phyloP scores from a whole-genome alignment of 2,113 vertebrate genomes.

The Platichthys stellatus region DNA sequence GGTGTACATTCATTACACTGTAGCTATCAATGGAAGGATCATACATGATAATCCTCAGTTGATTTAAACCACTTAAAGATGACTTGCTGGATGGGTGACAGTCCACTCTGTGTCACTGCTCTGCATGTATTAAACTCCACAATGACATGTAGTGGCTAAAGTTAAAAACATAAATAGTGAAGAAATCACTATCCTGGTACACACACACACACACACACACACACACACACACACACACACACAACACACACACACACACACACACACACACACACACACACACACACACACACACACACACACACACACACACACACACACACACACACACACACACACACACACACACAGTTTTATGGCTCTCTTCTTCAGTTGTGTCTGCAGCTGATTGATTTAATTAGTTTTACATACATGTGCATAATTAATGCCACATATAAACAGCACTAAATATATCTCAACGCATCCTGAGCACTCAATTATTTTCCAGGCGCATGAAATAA shows the following conservation, averaged over 20 bases:
- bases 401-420: constrained; percentile 67
- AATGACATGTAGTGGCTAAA: too few species aligned
- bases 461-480: constrained; percentile 45
- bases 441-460: constrained; percentile 60
- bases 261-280: constrained; percentile 4
- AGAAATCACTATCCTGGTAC: constrained; percentile 1
- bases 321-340: not conserved
- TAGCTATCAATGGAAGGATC: constrained; percentile 28
- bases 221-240: not conserved
- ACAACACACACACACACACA: constrained; percentile 3
- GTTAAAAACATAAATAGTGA: not conserved
- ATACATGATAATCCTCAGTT: constrained; percentile 2
- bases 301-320: not conserved
- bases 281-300: too few species aligned
- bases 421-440: constrained; percentile 64
- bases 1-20: constrained; percentile 41
- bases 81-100: not conserved
- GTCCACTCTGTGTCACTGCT: not conserved
- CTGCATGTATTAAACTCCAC: too few species aligned
- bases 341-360: constrained; percentile 6
- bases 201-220: constrained; percentile 7
- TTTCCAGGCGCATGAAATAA: constrained; percentile 32
- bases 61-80: constrained; percentile 18
- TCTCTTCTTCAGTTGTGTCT: constrained; percentile 45
- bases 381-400: constrained; percentile 73